Evolutionary conservation across 2,888 invertebrate species (phyloP), one percentile per base, ranked within the genome.

Genomic region (Hirtodrosophila trivittata): DNA sequence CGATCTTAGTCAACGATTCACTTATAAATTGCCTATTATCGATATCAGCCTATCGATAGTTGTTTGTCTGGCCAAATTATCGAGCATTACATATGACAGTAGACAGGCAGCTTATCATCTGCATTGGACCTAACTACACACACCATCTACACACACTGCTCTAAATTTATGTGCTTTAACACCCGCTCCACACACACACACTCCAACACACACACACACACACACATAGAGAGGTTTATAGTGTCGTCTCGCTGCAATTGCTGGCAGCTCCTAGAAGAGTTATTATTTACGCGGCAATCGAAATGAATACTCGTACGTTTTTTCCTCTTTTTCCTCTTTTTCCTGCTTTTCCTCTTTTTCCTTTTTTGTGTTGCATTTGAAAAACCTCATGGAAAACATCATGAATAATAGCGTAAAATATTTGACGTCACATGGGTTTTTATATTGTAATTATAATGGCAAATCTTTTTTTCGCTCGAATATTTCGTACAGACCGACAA

Each of bases 361-460:
- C 25, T 3, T 35, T 26, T 33, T 42, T 54, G 28, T 5, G 2
- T 21, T 21, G 45, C 25, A 50, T 54, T 60, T 49, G 51, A 57
- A 49, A 65, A n/a, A n/a, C n/a, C n/a, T n/a, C n/a, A n/a, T 21
- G 5, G 18, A 21, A 21, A 66, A 68, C 47, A 66, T 75, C 72
- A 82, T 77, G 82, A 80, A 80, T 83, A 80, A 78, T 83, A 71
- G 68, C 80, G 59, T 55, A 78, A 78, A 76, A 76, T 72, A 77
- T 83, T 80, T 83, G 75, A 77, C 77, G 75, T 83, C 72, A 67
- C 60, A 66, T 57, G 74, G 55, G 55, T 68, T 82, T 82, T 83
- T 71, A 77, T 80, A 74, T 71, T 71, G 71, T 51, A 71, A 70
- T 70, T 62, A 80, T 80, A 77, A 83, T 83, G 72, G 67, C 62